phyloP scores from a whole-genome alignment of 2,888 invertebrate genomes.

The Trypoxylon attenuatum region DNA sequence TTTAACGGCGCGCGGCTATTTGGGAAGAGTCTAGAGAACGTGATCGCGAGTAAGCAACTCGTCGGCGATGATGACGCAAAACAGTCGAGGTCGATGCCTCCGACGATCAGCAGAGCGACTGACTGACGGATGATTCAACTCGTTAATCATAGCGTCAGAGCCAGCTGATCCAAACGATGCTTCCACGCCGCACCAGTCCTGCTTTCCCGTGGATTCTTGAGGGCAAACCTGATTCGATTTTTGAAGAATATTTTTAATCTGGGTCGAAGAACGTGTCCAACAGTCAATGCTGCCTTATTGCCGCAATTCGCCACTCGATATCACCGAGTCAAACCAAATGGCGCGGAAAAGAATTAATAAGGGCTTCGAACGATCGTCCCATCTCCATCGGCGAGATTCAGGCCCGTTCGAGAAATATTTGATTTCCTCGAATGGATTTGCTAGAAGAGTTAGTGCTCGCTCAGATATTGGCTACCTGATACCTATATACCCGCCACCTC shows the following conservation, averaged over 20 bases:
- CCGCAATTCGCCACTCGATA: not conserved
- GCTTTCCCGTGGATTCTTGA: too few species aligned
- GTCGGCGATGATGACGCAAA: conserved; percentile 24
- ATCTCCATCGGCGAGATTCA: not conserved
- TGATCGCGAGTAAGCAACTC: conserved; percentile 25
- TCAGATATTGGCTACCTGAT: conserved; percentile 17
- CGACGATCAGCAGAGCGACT: conserved; percentile 26
- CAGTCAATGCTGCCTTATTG: not conserved
- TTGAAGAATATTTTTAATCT: too few species aligned
- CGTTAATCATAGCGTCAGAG: conserved; percentile 31
- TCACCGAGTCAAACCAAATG: not conserved
- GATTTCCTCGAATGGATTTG: not conserved
- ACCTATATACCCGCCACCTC: too few species aligned
- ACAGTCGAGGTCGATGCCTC: conserved; percentile 35
- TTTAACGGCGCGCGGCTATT: conserved; percentile 37
- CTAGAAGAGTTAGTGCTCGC: not conserved
- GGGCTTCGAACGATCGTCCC: not conserved
- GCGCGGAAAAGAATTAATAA: not conserved
- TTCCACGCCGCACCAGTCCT: too few species aligned
- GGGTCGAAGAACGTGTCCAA: too few species aligned
- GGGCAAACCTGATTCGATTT: too few species aligned
- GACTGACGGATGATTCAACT: conserved; percentile 24
- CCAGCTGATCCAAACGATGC: too few species aligned
- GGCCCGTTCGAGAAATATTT: not conserved
- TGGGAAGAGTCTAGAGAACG: conserved; percentile 20